A percentile compares a stretch with the other conserved stretches of the same genome.
Conservation (phyloP, 37 sponge, comb jelly and placozoan species). For the Diacarnus erythraeanus region DNA sequence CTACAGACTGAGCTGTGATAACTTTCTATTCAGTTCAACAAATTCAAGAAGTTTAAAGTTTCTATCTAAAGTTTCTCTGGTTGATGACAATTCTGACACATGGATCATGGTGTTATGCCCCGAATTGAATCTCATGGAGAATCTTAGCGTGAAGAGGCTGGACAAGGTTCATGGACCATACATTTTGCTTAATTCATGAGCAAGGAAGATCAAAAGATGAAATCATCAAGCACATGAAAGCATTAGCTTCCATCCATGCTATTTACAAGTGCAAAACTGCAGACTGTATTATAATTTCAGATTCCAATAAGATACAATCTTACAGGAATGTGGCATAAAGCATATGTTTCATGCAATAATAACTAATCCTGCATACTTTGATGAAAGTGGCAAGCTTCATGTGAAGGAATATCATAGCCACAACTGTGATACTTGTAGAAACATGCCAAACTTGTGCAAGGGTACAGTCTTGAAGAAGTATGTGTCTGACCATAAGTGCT, state of each 20-base stretch:
- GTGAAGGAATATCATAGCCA: slow-evolving; percentile 56
- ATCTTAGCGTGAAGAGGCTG: slow-evolving; percentile 37
- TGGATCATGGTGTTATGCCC: slow-evolving; percentile 44
- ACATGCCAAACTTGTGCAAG: slow-evolving; percentile 75
- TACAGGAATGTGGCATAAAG: slow-evolving; percentile 49
- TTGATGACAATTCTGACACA: slow-evolving; percentile 71
- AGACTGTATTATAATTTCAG: slow-evolving; percentile 71
- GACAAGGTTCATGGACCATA: slow-evolving; percentile 60
- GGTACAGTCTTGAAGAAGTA: slow-evolving; percentile 42
- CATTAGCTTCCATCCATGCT: slow-evolving; percentile 12
- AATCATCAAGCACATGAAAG: slow-evolving; percentile 40
- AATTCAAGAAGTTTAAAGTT: no score
- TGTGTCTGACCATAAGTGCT: not conserved
- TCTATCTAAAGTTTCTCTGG: no score
- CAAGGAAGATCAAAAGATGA: slow-evolving; percentile 14
- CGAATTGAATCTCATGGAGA: slow-evolving; percentile 11
- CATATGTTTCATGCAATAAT: slow-evolving; percentile 20
- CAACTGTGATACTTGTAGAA: slow-evolving; percentile 38
- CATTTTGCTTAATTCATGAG: slow-evolving; percentile 28
- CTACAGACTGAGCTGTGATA: no score
- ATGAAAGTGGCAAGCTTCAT: slow-evolving; percentile 39
- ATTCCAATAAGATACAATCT: slow-evolving; percentile 63
- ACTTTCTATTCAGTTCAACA: no score
- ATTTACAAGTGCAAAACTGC: not conserved
- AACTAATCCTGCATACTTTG: slow-evolving; percentile 80